These are phyloP conservation scores for Nematostella vectensis DNA, from an alignment of 92 coral and sea anemone genomes.

Conservation along the genomic window DNA sequence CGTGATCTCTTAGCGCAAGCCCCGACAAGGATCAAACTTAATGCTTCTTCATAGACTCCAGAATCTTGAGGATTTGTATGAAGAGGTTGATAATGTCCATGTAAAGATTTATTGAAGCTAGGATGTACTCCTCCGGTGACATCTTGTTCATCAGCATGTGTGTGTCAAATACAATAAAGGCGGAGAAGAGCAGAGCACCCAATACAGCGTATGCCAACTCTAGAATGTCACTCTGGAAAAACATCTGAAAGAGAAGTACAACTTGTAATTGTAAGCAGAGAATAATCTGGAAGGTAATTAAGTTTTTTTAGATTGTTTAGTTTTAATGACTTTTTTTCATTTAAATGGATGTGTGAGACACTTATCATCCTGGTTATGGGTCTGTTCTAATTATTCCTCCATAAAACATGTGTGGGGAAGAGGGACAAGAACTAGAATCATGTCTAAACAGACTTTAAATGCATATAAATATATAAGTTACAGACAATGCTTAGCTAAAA, in stretches of 20 bases:
- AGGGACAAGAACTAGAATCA: no score
- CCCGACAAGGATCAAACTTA: no score
- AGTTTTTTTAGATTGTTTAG: constrained; percentile 1
- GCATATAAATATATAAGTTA: no score
- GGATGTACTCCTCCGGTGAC: constrained; percentile 93
- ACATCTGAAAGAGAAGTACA: constrained; percentile 44
- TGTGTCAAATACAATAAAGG: constrained; percentile 91
- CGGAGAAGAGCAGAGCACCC: constrained; percentile 95
- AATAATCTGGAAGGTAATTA: neutral
- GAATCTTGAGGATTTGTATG: constrained; percentile 82
- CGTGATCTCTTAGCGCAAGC: neutral
- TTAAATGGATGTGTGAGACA: no score
- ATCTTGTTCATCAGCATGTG: constrained; percentile 99
- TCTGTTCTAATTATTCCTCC: no score
- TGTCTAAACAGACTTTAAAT: no score
- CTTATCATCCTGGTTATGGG: no score
- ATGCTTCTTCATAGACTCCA: constrained; percentile 85
- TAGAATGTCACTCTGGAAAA: constrained; percentile 91
- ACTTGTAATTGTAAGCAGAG: neutral
- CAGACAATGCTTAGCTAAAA: no score
- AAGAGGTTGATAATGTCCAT: constrained; percentile 92
- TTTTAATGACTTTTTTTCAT: no score
- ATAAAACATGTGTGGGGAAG: no score
- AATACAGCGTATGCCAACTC: constrained; percentile 88
- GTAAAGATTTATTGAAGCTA: constrained; percentile 96